phyloP scores from a whole-genome alignment of 1,140 invertebrate species.

The Probaryconus sp. region DNA sequence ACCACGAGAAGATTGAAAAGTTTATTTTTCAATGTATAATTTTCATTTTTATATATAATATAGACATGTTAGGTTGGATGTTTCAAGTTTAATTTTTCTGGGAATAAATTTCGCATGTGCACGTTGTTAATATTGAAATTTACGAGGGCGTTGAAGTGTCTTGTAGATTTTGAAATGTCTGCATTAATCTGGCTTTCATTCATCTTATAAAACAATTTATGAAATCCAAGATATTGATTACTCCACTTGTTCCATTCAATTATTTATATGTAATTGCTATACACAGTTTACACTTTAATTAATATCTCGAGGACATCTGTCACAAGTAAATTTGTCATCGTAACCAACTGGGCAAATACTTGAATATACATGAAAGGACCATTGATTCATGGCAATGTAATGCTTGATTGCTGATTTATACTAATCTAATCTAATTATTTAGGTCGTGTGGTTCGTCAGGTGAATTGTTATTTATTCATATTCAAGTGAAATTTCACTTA shows the following conservation, averaged over 20 bases:
- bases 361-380: constrained; percentile 47
- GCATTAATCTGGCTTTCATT: background rate
- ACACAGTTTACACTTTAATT: constrained; percentile 39
- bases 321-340: constrained; percentile 49
- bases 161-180: constrained; percentile 1
- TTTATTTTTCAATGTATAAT: too few species aligned
- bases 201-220: background rate
- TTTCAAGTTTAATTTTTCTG: constrained; percentile 38
- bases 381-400: constrained; percentile 39
- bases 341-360: constrained; percentile 46
- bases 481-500: too few species aligned
- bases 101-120: too few species aligned
- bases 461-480: constrained; percentile 1
- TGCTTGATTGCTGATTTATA: constrained; percentile 49
- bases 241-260: background rate
- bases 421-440: constrained; percentile 45
- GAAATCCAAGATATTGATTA: constrained; percentile 7
- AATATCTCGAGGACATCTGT: constrained; percentile 40
- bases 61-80: too few species aligned
- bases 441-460: constrained; percentile 16
- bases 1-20: too few species aligned
- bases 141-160: too few species aligned
- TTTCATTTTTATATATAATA: too few species aligned
- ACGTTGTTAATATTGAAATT: too few species aligned
- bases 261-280: constrained; percentile 40